Conservation (phyloP, 2,797 vertebrate genomes). For the Salmo trutta region DNA sequence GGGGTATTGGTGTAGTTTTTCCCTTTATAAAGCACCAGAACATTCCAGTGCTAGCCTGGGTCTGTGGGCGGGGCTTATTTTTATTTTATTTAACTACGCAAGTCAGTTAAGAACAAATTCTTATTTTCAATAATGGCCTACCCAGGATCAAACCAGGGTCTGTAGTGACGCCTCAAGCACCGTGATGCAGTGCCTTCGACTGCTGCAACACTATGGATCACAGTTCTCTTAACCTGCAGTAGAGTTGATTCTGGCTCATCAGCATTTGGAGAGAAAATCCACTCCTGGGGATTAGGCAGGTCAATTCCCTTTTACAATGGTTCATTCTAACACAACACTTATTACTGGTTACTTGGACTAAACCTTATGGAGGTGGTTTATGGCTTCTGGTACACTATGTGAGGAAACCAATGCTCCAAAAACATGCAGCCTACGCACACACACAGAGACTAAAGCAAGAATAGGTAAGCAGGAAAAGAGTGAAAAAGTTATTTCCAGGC, state of each 20-base stretch:
- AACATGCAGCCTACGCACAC: slow-evolving; percentile 7
- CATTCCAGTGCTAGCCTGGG: neutral
- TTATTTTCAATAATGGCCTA: too few species aligned
- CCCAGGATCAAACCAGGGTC: too few species aligned
- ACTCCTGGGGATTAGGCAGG: slow-evolving; percentile 41
- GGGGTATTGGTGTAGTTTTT: neutral
- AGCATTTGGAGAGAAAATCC: slow-evolving; percentile 46
- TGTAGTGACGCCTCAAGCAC: too few species aligned
- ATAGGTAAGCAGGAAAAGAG: slow-evolving; percentile 19
- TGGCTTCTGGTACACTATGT: neutral
- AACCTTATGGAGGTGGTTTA: neutral
- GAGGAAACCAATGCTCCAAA: neutral
- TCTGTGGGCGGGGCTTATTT: too few species aligned
- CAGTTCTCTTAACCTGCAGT: slow-evolving; percentile 44
- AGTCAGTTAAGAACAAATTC: too few species aligned
- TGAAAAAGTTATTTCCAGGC: slow-evolving; percentile 28
- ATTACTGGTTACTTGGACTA: neutral
- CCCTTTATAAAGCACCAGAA: neutral
- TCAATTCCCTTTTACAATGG: neutral
- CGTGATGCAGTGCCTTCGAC: too few species aligned
- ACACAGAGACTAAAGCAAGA: slow-evolving; percentile 14
- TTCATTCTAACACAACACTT: neutral
- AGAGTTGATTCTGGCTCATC: slow-evolving; percentile 51
- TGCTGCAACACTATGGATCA: neutral
- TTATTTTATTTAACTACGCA: too few species aligned